These are phyloP conservation scores for Tamias sibiricus DNA, from an alignment of 2,113 vertebrate species.

Conservation along the genomic window DNA sequence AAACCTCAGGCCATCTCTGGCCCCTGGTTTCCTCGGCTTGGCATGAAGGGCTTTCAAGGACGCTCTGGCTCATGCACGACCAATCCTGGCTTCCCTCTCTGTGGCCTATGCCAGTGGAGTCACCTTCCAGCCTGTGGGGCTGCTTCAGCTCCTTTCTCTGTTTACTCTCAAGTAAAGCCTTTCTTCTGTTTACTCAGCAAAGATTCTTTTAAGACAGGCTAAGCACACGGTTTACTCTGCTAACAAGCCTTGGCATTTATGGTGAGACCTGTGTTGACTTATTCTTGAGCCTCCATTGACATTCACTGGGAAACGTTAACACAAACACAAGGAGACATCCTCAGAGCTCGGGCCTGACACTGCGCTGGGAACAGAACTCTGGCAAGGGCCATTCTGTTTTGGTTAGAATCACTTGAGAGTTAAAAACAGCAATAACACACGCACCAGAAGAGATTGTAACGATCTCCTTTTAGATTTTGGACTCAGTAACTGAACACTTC, in stretches of 20 bases:
- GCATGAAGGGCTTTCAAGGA: background rate
- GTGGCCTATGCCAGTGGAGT: background rate
- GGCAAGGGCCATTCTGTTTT: background rate
- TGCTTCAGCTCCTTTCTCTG: constrained; percentile 44
- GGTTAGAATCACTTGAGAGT: constrained; percentile 54
- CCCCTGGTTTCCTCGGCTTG: background rate
- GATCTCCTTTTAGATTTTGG: background rate
- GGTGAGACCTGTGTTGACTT: constrained; percentile 83
- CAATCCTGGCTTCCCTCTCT: background rate
- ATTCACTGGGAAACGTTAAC: constrained; percentile 80
- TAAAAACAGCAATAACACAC: background rate
- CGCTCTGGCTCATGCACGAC: background rate
- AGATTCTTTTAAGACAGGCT: constrained; percentile 82
- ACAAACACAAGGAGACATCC: constrained; percentile 76
- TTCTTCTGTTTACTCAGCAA: constrained; percentile 81
- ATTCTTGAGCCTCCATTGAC: constrained; percentile 81
- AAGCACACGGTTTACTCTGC: constrained; percentile 84
- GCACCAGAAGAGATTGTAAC: background rate
- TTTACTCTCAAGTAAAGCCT: constrained; percentile 66
- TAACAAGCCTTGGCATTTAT: constrained; percentile 85
- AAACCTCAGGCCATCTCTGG: background rate
- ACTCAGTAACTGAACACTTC: background rate
- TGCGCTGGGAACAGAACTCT: background rate
- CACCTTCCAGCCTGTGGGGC: background rate
- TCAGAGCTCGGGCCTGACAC: constrained; percentile 44